These are phyloP conservation scores for Malurus leucopterus DNA, from an alignment of 2,797 vertebrate species.

Conservation along the genomic window DNA sequence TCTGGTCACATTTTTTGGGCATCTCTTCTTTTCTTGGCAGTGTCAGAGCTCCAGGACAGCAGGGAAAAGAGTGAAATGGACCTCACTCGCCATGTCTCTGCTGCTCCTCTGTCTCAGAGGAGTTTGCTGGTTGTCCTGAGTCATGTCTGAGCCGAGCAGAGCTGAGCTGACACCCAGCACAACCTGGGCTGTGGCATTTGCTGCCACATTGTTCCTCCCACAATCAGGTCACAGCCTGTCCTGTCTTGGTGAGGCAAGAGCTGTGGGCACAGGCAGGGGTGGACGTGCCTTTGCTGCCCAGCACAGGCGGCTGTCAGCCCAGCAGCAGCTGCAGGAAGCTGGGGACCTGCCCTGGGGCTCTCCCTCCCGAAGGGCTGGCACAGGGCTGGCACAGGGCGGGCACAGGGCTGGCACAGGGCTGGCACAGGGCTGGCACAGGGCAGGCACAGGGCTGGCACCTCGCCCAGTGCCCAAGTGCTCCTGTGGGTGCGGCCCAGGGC, in stretches of 20 bases:
- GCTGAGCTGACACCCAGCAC: background rate
- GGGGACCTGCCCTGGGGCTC: background rate
- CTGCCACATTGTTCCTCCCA: background rate
- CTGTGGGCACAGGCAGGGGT: background rate
- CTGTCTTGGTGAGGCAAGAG: rapidly evolving
- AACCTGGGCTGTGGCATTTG: background rate
- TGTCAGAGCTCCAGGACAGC: conserved; percentile 15
- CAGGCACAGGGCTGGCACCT: background rate
- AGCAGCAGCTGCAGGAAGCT: background rate
- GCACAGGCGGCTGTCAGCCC: rapidly evolving
- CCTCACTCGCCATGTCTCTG: background rate
- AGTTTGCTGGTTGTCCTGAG: background rate
- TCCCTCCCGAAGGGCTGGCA: background rate
- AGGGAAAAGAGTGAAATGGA: background rate
- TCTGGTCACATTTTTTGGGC: conserved; percentile 5
- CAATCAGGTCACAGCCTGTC: background rate
- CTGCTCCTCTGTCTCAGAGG: background rate
- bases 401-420: no score
- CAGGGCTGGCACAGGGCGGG: background rate
- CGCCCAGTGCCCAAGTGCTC: rapidly evolving
- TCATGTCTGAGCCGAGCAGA: rapidly evolving
- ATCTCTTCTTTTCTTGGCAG: conserved; percentile 2
- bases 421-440: no score
- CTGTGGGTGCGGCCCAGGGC: background rate
- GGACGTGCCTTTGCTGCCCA: background rate